Evolutionary conservation across 2,113 vertebrate genomes (phyloP).

Genomic region (Anoura caudifer): DNA sequence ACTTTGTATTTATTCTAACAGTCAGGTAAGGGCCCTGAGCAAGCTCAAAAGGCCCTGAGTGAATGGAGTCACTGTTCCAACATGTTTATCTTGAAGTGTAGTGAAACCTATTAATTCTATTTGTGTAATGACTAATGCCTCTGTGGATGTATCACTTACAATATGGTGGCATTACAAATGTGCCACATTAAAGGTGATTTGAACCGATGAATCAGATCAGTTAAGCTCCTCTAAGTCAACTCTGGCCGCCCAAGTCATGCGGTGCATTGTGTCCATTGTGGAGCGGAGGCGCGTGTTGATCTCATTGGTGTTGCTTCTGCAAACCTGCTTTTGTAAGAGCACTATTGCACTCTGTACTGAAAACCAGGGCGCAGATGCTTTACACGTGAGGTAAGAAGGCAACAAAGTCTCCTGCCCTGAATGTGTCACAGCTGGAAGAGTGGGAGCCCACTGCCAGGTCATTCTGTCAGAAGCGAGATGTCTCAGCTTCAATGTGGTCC

Average conservation of each 20-base stretch:
- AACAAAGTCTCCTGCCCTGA: background rate
- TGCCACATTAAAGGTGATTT: constrained; percentile 61
- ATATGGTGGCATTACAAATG: constrained; percentile 59
- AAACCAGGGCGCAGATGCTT: background rate
- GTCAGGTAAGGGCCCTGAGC: constrained; percentile 37
- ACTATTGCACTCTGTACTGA: background rate
- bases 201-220: constrained; percentile 62
- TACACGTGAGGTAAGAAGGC: background rate
- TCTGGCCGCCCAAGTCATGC: background rate
- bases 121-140: constrained; percentile 63
- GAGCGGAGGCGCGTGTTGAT: background rate
- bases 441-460: background rate
- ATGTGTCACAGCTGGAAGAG: too few species aligned
- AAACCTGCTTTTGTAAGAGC: background rate
- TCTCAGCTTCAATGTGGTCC: background rate
- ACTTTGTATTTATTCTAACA: constrained; percentile 1
- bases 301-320: background rate
- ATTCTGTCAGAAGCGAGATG: background rate
- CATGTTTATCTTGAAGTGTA: constrained; percentile 57
- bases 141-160: constrained; percentile 44
- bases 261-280: background rate
- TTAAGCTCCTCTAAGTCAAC: constrained; percentile 41
- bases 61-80: constrained; percentile 62
- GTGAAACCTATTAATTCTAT: constrained; percentile 62
- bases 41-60: constrained; percentile 15